Conservation (phyloP, 2,113 vertebrate genomes). For the Camelus dromedarius region DNA sequence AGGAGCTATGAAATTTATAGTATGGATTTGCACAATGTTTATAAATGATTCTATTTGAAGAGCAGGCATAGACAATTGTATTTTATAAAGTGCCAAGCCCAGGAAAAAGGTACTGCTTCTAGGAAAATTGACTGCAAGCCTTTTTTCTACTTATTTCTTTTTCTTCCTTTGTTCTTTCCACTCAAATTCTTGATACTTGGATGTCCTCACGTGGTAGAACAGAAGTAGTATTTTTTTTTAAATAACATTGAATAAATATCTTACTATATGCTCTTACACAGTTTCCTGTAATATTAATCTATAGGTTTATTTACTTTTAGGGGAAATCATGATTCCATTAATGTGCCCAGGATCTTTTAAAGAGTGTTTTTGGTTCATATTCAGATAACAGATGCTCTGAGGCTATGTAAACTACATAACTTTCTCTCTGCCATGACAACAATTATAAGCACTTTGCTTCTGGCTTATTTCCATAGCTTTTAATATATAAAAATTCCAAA, state of each 20-base stretch:
- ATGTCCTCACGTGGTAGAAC: not conserved
- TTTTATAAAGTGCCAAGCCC: not conserved
- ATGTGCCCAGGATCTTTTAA: too few species aligned
- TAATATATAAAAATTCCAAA: not conserved
- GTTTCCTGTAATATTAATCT: too few species aligned
- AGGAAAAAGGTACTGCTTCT: not conserved
- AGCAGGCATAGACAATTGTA: not conserved
- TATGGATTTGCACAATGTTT: not conserved
- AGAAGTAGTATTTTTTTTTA: not conserved
- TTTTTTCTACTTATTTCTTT: not conserved
- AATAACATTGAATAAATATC: constrained; percentile 1
- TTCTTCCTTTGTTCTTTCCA: not conserved
- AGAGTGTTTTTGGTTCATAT: too few species aligned
- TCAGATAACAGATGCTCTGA: too few species aligned
- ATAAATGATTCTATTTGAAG: not conserved
- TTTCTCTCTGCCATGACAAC: not conserved
- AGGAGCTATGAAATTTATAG: not conserved
- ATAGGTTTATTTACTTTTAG: too few species aligned
- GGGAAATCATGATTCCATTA: too few species aligned
- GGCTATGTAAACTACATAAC: too few species aligned
- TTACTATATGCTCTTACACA: not conserved
- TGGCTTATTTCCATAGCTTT: constrained; percentile 30
- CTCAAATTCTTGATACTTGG: not conserved
- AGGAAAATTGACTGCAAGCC: not conserved
- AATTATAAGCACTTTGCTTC: not conserved